Conservation (phyloP, 2,888 invertebrate genomes). For the Drosophila borborema region DNA sequence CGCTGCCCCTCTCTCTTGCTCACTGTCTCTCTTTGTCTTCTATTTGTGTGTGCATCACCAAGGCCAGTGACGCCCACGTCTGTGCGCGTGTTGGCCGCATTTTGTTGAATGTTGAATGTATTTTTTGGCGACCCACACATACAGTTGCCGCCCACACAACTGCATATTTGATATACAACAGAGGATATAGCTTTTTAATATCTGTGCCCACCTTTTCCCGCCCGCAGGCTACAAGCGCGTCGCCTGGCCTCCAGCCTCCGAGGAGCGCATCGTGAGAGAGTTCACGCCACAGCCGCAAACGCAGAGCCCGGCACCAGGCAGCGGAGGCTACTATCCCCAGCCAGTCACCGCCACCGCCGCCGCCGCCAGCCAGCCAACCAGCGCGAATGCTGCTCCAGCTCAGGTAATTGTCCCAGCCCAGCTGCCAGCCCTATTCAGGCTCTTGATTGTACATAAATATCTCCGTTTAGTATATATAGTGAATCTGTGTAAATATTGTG, state of each 20-base stretch:
- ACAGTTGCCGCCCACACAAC: slow-evolving; percentile 2
- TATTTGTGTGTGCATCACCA: slow-evolving; percentile 25
- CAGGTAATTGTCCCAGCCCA: slow-evolving; percentile 72
- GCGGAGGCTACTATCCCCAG: slow-evolving; percentile 69
- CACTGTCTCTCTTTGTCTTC: neutral
- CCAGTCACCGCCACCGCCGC: slow-evolving; percentile 9
- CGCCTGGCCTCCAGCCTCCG: slow-evolving; percentile 93
- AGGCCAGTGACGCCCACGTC: slow-evolving; percentile 68
- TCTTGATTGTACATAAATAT: slow-evolving; percentile 24
- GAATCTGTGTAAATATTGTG: slow-evolving; percentile 46
- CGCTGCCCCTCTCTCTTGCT: neutral
- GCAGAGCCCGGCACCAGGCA: slow-evolving; percentile 72
- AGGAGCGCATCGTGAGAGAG: slow-evolving; percentile 88
- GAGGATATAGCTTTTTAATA: slow-evolving; percentile 13
- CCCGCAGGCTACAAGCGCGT: slow-evolving; percentile 91
- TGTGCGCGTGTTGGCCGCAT: slow-evolving; percentile 71
- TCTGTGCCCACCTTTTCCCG: neutral
- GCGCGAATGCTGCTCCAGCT: slow-evolving; percentile 60
- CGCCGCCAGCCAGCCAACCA: slow-evolving; percentile 13
- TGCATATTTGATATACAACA: neutral
- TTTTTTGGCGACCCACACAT: slow-evolving; percentile 15
- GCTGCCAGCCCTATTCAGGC: slow-evolving; percentile 1
- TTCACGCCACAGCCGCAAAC: slow-evolving; percentile 84
- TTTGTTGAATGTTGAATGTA: slow-evolving; percentile 63
- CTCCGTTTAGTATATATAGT: slow-evolving; percentile 6